Evolutionary conservation across 1,140 invertebrate species (phyloP), one percentile per base, ranked within the genome.

Genomic region (Araneus ventricosus): DNA sequence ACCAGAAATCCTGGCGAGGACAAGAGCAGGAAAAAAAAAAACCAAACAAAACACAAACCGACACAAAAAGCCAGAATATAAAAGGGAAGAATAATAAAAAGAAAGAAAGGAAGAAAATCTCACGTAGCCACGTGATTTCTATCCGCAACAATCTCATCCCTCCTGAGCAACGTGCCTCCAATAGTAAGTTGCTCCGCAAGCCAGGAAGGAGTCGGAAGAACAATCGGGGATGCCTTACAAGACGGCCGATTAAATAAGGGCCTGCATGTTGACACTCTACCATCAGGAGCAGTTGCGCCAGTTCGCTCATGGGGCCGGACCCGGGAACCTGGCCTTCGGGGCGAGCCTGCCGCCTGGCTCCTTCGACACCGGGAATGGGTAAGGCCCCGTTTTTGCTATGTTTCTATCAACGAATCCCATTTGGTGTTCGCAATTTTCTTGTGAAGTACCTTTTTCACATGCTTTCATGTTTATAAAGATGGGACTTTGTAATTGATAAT

Each of bases 71-170:
- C 14, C 45, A 52, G 45, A 52, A 52, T 52, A 41, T 22, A 41
- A 41, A 61, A 61, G 24, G 22, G 57, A 59, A 30, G 22, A 84
- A 27, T 3, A 84, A 52, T 0, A 14, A 41, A 84, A 84, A 84
- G 41, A 22, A 7, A 52, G 61, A 75, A 30, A 75, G 5, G 7
- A 22, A 75, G 67, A 30, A 4, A 22, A 75, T 75, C 30, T 75
- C 30, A 75, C 22, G 22, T 52, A 24, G 27, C 82, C 82, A 85
- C 84, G 84, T 86, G 84, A 61, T 86, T 67, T 52, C 37, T 37
- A 84, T 84, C 80, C 24, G 5, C 80, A 52, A 84, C 37, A 84
- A 84, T 84, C 80, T n/a, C 84, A 61, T 86, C 84, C 59, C 84
- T 14, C 27, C 8, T 1, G 14, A 27, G 37, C 52, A 61, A 86